Conservation (phyloP, 2,113 vertebrate species). For the Asarcornis scutulata region DNA sequence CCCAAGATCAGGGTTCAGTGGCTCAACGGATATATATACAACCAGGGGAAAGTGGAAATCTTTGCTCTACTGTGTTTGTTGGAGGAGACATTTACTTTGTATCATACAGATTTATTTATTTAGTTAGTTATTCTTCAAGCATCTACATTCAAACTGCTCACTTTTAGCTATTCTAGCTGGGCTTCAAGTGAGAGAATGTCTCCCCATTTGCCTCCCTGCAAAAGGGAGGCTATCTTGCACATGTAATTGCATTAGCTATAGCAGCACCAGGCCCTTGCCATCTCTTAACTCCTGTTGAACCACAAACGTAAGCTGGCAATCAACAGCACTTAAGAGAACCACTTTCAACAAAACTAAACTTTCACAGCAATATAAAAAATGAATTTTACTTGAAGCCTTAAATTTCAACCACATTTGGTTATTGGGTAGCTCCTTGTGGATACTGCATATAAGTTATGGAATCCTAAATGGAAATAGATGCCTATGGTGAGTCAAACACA, state of each 20-base stretch:
- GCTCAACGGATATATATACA: background rate
- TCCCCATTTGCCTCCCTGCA: background rate
- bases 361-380: background rate
- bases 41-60: background rate
- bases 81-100: background rate
- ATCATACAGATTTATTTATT: background rate
- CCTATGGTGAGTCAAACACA: background rate
- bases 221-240: background rate
- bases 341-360: background rate
- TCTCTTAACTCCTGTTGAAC: rapidly evolving
- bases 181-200: background rate
- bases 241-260: background rate
- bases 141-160: background rate
- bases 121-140: background rate
- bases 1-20: background rate
- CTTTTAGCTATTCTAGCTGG: background rate
- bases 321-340: rapidly evolving
- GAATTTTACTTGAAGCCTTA: background rate
- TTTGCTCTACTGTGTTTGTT: background rate
- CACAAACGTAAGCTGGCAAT: background rate
- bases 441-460: background rate
- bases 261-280: background rate
- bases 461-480: background rate
- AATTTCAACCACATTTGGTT: background rate
- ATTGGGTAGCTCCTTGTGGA: background rate